Conservation (phyloP, 2,888 invertebrate species). For the Chaitophorus viminalis region DNA sequence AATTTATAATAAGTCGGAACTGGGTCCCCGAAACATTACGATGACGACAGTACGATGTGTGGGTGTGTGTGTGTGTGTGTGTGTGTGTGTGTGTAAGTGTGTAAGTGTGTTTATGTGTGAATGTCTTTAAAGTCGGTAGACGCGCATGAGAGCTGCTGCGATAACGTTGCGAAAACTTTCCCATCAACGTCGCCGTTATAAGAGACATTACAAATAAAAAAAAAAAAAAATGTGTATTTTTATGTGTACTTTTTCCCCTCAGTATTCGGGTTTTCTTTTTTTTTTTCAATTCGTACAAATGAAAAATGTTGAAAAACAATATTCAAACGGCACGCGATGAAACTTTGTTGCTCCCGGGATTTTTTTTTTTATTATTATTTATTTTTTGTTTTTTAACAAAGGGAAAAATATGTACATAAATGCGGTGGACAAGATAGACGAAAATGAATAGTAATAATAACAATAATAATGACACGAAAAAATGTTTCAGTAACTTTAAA, state of each 20-base stretch:
- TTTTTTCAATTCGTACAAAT: slow-evolving; percentile 40
- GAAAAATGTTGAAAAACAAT: slow-evolving; percentile 59
- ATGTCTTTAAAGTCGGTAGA: background rate
- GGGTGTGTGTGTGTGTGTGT: background rate
- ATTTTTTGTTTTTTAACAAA: slow-evolving; percentile 3
- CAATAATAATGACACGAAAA: slow-evolving; percentile 32
- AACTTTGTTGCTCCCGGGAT: slow-evolving; percentile 59
- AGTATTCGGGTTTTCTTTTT: no score
- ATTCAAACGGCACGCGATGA: slow-evolving; percentile 40
- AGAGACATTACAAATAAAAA: slow-evolving; percentile 22
- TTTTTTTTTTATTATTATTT: slow-evolving; percentile 17
- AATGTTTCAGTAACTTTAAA: slow-evolving; percentile 45
- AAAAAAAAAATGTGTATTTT: slow-evolving; percentile 34
- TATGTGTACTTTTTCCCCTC: background rate
- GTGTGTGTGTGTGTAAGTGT: background rate
- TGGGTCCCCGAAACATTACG: background rate
- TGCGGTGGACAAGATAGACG: slow-evolving; percentile 22
- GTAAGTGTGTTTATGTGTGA: no score
- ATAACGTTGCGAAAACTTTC: slow-evolving; percentile 9
- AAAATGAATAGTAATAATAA: slow-evolving; percentile 60
- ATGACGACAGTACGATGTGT: background rate
- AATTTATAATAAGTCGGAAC: background rate
- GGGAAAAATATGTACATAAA: slow-evolving; percentile 49
- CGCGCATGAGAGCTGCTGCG: background rate
- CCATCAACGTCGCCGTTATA: slow-evolving; percentile 5